Evolutionary conservation across 2,888 invertebrate genomes (phyloP).

Genomic region (Pristionchus maxplancki): DNA sequence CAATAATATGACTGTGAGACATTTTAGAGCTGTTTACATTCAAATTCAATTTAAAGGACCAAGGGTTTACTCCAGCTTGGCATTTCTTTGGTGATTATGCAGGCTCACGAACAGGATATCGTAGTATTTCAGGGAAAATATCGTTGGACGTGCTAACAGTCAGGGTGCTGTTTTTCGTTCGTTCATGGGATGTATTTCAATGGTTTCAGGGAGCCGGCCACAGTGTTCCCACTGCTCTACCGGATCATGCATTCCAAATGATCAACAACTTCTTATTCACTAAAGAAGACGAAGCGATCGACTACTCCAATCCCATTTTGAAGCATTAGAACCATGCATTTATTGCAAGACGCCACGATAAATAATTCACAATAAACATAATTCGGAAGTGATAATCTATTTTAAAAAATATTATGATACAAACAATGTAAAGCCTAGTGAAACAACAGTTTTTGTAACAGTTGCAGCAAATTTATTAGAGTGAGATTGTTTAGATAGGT

Average conservation of each 20-base stretch:
- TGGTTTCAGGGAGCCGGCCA: not conserved
- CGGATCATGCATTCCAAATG: slow-evolving; percentile 8
- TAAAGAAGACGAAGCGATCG: not conserved
- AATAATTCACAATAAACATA: no score
- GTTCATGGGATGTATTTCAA: not conserved
- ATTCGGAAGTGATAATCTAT: no score
- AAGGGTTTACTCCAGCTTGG: not conserved
- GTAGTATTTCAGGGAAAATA: not conserved
- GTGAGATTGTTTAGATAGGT: no score
- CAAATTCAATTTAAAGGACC: not conserved
- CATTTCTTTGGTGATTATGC: slow-evolving; percentile 1
- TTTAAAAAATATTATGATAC: no score
- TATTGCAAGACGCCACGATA: no score
- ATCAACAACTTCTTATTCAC: slow-evolving; percentile 6
- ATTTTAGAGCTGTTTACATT: not conserved
- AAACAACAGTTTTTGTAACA: no score
- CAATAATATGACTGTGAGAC: not conserved
- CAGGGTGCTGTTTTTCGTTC: not conserved
- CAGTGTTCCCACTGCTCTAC: slow-evolving; percentile 4
- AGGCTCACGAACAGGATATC: not conserved
- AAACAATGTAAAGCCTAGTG: no score
- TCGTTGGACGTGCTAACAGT: not conserved
- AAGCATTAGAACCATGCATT: no score
- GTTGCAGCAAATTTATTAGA: no score
- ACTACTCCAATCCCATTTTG: not conserved